These are phyloP conservation scores for Octopus bimaculoides DNA, from an alignment of 1,140 invertebrate genomes.

Conservation along the genomic window DNA sequence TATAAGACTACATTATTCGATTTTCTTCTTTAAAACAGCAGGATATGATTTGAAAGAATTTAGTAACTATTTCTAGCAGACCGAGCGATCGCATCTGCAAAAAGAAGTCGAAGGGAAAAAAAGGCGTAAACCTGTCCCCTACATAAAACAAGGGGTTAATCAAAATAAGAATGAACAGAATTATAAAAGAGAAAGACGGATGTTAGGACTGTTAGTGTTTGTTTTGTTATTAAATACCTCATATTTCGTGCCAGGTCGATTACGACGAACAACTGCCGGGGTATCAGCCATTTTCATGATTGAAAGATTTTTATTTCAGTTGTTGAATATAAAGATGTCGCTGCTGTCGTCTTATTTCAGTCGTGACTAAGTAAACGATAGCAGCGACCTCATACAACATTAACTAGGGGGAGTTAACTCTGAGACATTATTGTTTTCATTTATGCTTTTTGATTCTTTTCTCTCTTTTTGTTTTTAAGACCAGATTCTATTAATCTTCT, in stretches of 20 bases:
- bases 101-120: no score
- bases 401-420: background rate
- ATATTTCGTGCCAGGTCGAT: constrained; percentile 46
- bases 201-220: no score
- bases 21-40: no score
- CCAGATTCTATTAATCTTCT: no score
- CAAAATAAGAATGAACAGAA: background rate
- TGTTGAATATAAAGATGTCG: background rate
- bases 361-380: background rate
- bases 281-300: constrained; percentile 48
- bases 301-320: background rate
- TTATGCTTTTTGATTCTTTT: background rate
- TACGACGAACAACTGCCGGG: constrained; percentile 44
- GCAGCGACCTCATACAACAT: background rate
- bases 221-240: constrained; percentile 23
- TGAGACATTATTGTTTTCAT: background rate
- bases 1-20: no score
- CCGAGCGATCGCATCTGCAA: no score
- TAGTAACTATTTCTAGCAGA: no score
- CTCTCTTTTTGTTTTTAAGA: background rate
- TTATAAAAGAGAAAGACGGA: background rate
- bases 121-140: background rate
- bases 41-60: no score
- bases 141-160: background rate
- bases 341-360: background rate